Percentiles rank a stretch among this genome's conserved stretches.
Evolutionary conservation across 1,140 invertebrate species (phyloP).

Genomic region (Drosophila pandora): DNA sequence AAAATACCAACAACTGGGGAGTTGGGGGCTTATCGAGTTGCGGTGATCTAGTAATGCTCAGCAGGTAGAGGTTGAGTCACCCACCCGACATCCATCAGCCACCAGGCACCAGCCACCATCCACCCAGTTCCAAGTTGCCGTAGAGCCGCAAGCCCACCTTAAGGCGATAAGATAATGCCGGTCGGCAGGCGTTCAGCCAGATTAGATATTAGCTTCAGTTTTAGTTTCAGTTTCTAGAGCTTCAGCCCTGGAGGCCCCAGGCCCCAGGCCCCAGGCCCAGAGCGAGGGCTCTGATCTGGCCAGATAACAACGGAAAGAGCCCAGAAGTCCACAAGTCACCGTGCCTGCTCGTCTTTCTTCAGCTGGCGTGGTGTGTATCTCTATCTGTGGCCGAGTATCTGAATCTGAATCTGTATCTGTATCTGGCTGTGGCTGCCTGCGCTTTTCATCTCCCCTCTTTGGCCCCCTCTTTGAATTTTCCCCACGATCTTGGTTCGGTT

Average conservation of each 20-base stretch:
- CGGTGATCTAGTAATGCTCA: conserved; percentile 2
- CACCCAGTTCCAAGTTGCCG: conserved; percentile 36
- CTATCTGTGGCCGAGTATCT: neutral
- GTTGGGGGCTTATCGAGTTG: conserved; percentile 17
- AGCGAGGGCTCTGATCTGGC: conserved; percentile 23
- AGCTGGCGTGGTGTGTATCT: conserved; percentile 2
- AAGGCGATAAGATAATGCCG: conserved; percentile 74
- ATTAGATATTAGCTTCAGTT: conserved; percentile 66
- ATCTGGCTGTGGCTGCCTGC: conserved; percentile 18
- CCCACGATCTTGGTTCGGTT: conserved; percentile 4
- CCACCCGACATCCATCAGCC: neutral
- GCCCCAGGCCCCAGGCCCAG: neutral
- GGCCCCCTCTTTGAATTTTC: too few relatives aligned
- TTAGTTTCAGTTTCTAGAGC: conserved; percentile 1
- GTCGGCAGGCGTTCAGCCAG: conserved; percentile 34
- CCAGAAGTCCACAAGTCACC: conserved; percentile 10
- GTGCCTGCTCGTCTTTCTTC: neutral
- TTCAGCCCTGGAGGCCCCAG: neutral
- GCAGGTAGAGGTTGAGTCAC: conserved; percentile 20
- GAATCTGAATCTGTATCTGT: conserved; percentile 1
- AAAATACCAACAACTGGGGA: neutral
- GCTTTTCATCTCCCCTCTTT: neutral
- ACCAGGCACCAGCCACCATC: neutral
- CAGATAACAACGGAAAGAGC: conserved; percentile 7
- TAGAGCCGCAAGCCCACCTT: conserved; percentile 77